Conservation (phyloP, 2,113 vertebrate species). For the Genyomyrus donnyi region DNA sequence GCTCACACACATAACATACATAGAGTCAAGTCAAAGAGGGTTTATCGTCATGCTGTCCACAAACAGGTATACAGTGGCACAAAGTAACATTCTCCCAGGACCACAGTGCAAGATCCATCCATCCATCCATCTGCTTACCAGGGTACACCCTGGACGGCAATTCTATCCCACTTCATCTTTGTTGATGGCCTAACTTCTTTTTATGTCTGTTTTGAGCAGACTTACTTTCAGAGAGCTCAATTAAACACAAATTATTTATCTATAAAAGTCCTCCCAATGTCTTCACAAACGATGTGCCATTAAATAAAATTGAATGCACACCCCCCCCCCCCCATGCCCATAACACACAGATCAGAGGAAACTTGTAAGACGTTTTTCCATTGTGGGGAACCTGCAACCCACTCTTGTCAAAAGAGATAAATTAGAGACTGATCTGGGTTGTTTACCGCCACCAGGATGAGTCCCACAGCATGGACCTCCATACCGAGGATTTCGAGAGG, state of each 20-base stretch:
- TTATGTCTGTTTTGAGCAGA: constrained; percentile 15
- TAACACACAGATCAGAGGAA: constrained; percentile 22
- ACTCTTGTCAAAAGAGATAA: constrained; percentile 27
- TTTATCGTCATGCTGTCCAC: not conserved
- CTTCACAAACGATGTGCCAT: constrained; percentile 28
- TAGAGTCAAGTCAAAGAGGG: not conserved
- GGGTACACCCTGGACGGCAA: not conserved
- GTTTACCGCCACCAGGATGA: not conserved
- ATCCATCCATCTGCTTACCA: not conserved
- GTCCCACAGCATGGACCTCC: not conserved
- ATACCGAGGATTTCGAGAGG: constrained; percentile 12
- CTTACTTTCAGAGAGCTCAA: constrained; percentile 18
- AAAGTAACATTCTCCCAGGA: not conserved
- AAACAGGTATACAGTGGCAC: not conserved
- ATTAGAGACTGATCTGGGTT: constrained; percentile 21
- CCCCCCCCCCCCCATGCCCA: not conserved
- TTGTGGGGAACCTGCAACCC: constrained; percentile 13
- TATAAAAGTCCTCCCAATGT: constrained; percentile 28
- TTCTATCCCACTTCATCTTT: constrained; percentile 14
- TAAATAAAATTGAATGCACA: constrained; percentile 32
- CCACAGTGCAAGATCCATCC: not conserved
- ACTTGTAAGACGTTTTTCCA: constrained; percentile 12
- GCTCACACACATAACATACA: not conserved
- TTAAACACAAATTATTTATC: constrained; percentile 39
- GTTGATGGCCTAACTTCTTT: not conserved